Conservation (phyloP, 2,113 vertebrate genomes). For the Plotosus lineatus region DNA sequence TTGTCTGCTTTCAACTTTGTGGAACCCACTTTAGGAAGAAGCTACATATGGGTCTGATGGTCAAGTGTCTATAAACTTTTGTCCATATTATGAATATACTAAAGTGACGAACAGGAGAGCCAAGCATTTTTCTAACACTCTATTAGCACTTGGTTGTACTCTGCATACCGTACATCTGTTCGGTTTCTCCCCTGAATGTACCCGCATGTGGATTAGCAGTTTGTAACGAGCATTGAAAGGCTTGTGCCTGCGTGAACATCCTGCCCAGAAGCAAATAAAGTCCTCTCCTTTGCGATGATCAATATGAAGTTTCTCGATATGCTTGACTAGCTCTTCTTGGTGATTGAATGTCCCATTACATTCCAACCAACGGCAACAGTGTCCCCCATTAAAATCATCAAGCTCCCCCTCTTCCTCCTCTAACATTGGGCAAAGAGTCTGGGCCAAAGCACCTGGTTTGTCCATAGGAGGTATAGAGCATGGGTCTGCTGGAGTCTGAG, state of each 20-base stretch:
- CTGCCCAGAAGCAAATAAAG: slow-evolving; percentile 92
- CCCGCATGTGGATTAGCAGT: slow-evolving; percentile 96
- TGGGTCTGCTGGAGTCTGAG: slow-evolving; percentile 44
- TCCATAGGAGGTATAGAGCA: slow-evolving; percentile 57
- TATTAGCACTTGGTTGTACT: slow-evolving; percentile 50
- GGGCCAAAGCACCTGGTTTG: slow-evolving; percentile 60
- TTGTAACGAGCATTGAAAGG: slow-evolving; percentile 97
- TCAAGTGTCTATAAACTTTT: too few relatives aligned
- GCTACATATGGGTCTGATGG: too few relatives aligned
- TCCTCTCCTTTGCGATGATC: slow-evolving; percentile 93
- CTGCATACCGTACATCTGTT: slow-evolving; percentile 92
- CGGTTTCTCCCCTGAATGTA: slow-evolving; percentile 97
- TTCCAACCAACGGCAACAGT: slow-evolving; percentile 85
- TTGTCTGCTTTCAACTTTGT: too few relatives aligned
- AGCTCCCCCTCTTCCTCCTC: slow-evolving; percentile 82
- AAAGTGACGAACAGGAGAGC: neutral
- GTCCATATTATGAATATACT: neutral
- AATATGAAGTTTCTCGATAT: slow-evolving; percentile 93
- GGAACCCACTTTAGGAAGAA: too few relatives aligned
- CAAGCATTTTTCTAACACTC: neutral
- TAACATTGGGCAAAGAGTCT: slow-evolving; percentile 64
- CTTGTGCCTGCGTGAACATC: slow-evolving; percentile 86
- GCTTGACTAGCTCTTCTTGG: slow-evolving; percentile 88
- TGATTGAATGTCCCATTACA: slow-evolving; percentile 84
- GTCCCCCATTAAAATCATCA: slow-evolving; percentile 73